Conservation (phyloP, 1,140 invertebrate genomes). For the Alviniconcha marisindica region DNA sequence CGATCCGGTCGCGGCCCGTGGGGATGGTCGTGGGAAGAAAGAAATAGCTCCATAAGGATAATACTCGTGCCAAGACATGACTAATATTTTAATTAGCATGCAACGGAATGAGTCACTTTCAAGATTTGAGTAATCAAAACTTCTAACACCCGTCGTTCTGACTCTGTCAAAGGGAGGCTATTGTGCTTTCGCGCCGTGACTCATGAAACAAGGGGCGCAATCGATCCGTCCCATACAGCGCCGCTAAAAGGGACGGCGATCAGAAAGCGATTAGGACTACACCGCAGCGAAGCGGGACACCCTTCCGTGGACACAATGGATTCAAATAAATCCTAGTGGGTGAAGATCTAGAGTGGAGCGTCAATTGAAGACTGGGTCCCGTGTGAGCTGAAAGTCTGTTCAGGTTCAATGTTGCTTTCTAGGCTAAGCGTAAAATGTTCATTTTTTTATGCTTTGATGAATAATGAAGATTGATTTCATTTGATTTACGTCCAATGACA, state of each 20-base stretch:
- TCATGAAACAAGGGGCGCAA: constrained; percentile 16
- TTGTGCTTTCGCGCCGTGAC: constrained; percentile 36
- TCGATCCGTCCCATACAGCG: constrained; percentile 17
- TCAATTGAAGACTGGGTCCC: no score
- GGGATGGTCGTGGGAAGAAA: no score
- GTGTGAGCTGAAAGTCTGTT: no score
- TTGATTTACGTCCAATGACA: no score
- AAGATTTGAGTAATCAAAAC: constrained; percentile 38
- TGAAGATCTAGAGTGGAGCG: no score
- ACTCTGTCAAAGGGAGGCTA: background rate
- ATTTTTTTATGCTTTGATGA: no score
- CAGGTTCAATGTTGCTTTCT: no score
- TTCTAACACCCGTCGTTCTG: background rate
- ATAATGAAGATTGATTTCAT: no score
- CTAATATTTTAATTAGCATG: constrained; percentile 41
- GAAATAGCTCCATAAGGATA: background rate
- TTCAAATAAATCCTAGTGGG: no score
- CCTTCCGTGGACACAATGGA: no score
- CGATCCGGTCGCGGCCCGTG: no score
- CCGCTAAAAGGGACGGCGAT: background rate
- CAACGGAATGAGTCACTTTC: constrained; percentile 41
- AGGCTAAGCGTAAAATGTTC: no score
- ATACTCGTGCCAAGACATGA: constrained; percentile 25
- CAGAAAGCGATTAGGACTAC: constrained; percentile 7
- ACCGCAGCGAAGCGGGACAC: background rate